These are phyloP conservation scores for Sebastes iracundus DNA, from an alignment of 2,797 vertebrate genomes.

Conservation along the genomic window DNA sequence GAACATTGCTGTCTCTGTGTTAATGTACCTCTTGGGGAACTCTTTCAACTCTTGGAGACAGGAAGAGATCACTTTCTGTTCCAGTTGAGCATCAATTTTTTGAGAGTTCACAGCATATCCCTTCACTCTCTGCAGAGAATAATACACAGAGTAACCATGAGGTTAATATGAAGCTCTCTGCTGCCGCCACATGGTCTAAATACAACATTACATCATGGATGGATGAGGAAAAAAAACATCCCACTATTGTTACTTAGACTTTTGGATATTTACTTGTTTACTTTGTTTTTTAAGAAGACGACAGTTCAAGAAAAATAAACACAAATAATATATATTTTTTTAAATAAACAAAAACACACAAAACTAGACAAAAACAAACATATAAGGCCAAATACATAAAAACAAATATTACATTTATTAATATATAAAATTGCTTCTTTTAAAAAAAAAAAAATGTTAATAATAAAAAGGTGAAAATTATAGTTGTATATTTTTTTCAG, in stretches of 20 bases:
- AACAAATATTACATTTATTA: background rate
- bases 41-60: slow-evolving; percentile 81
- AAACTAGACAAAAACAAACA: background rate
- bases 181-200: slow-evolving; percentile 29
- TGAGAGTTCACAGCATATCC: slow-evolving; percentile 56
- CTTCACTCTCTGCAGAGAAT: slow-evolving; percentile 77
- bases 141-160: accelerated
- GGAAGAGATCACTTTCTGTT: slow-evolving; percentile 70
- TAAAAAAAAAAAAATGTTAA: accelerated
- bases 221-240: background rate
- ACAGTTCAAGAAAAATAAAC: background rate
- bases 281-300: background rate
- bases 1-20: background rate
- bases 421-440: no score
- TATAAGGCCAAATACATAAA: background rate
- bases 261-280: background rate
- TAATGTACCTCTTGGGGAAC: slow-evolving; percentile 85
- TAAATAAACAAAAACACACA: background rate
- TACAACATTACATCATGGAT: accelerated
- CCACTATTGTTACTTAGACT: background rate
- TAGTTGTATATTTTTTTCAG: background rate
- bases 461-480: background rate
- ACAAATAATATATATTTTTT: background rate
- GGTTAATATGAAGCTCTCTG: background rate
- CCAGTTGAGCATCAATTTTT: slow-evolving; percentile 82